Conservation (phyloP, 2,888 invertebrate species). For the Drosophila vallismaia region DNA sequence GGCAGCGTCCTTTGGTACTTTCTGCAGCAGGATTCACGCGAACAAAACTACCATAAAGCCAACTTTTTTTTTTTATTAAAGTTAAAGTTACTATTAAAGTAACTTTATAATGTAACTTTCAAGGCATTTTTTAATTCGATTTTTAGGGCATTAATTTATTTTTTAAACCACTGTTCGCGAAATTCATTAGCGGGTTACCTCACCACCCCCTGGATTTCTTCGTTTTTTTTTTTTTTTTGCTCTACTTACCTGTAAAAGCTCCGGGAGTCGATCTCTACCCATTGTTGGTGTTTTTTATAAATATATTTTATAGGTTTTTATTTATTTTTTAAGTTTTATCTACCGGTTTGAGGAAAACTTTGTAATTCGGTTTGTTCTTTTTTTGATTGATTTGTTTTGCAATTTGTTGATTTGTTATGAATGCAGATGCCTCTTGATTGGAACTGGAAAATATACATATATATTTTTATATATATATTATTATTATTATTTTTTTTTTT, state of each 20-base stretch:
- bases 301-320: neutral
- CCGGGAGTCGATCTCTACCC: conserved; percentile 82
- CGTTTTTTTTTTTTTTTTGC: conserved; percentile 10
- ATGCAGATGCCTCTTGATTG: conserved; percentile 2
- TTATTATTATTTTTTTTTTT: neutral
- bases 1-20: too few relatives aligned
- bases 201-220: conserved; percentile 6
- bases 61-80: too few relatives aligned
- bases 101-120: neutral
- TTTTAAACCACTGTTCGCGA: conserved; percentile 21
- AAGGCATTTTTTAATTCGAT: neutral
- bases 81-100: too few relatives aligned
- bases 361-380: conserved; percentile 1
- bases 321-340: conserved; percentile 21
- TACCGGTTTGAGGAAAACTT: conserved; percentile 10
- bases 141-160: neutral
- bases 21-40: too few relatives aligned
- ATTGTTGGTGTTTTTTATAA: conserved; percentile 54
- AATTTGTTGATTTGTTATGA: conserved; percentile 9
- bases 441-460: neutral
- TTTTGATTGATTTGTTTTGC: conserved; percentile 1
- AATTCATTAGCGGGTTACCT: conserved; percentile 27
- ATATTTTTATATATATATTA: neutral
- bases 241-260: conserved; percentile 81
- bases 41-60: too few relatives aligned